These are phyloP conservation scores for Drosophila fuyamai DNA, from an alignment of 1,140 invertebrate species.

Conservation along the genomic window DNA sequence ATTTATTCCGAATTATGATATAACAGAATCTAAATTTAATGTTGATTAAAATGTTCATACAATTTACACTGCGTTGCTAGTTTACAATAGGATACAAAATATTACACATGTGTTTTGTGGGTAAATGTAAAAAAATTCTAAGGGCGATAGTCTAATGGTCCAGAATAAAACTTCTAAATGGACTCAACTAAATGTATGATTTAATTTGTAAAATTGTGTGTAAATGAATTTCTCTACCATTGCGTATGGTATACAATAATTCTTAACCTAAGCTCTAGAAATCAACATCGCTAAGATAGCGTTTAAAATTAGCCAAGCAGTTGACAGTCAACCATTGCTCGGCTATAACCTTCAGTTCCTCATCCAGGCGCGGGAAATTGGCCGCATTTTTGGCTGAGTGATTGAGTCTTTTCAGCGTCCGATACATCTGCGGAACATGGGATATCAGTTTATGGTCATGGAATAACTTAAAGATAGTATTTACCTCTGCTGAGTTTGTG, in stretches of 20 bases:
- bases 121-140: slow-evolving; percentile 1
- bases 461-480: neutral
- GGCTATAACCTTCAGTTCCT: slow-evolving; percentile 87
- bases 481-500: slow-evolving; percentile 64
- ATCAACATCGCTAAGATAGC: slow-evolving; percentile 51
- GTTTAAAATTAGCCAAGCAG: slow-evolving; percentile 55
- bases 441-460: neutral
- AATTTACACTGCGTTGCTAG: slow-evolving; percentile 1
- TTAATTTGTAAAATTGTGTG: slow-evolving; percentile 8
- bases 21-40: neutral
- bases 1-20: slow-evolving; percentile 1
- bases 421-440: slow-evolving; percentile 56
- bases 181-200: slow-evolving; percentile 12
- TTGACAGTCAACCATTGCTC: slow-evolving; percentile 88
- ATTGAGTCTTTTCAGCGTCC: slow-evolving; percentile 85
- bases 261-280: slow-evolving; percentile 32
- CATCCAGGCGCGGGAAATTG: slow-evolving; percentile 86
- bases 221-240: slow-evolving; percentile 30
- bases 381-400: slow-evolving; percentile 86
- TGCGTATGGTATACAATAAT: slow-evolving; percentile 68
- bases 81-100: slow-evolving; percentile 14
- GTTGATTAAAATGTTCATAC: neutral
- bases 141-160: neutral
- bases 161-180: slow-evolving; percentile 27
- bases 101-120: slow-evolving; percentile 7